phyloP scores from a whole-genome alignment of 2,888 invertebrate genomes.

The Rhopalosiphum nymphaeae region DNA sequence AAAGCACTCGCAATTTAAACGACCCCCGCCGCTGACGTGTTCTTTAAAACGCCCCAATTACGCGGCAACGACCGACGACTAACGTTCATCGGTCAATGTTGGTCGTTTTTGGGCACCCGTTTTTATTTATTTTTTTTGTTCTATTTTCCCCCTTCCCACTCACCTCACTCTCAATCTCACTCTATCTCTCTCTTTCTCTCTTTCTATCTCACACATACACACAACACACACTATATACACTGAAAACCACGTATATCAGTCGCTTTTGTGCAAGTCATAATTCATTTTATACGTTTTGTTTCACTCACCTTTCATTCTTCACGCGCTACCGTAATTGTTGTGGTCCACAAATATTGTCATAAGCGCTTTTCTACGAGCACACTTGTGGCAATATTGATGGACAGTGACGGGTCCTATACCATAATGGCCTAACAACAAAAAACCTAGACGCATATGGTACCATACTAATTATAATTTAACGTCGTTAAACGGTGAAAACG shows the following conservation, averaged over 20 bases:
- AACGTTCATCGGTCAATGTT: constrained; percentile 16
- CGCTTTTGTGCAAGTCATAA: background rate
- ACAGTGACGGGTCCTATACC: background rate
- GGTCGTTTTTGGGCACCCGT: constrained; percentile 9
- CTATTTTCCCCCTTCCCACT: background rate
- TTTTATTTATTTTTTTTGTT: background rate
- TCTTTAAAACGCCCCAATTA: constrained; percentile 31
- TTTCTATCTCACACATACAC: background rate
- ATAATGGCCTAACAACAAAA: background rate
- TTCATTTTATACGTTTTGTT: constrained; percentile 1
- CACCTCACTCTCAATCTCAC: background rate
- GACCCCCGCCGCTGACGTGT: background rate
- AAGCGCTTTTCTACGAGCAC: background rate
- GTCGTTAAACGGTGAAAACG: background rate
- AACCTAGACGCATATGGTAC: background rate
- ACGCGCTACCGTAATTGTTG: background rate
- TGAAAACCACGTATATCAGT: background rate
- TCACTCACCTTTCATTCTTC: background rate
- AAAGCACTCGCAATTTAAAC: constrained; percentile 30
- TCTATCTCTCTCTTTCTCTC: background rate
- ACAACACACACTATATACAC: too few species aligned
- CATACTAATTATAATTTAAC: background rate
- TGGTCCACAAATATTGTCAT: background rate
- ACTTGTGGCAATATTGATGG: background rate
- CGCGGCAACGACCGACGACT: background rate